Percentiles rank a stretch among this genome's conserved stretches.
These are phyloP conservation scores for Aplodontia rufa DNA, from an alignment of 2,113 vertebrate genomes.

Conservation along the genomic window DNA sequence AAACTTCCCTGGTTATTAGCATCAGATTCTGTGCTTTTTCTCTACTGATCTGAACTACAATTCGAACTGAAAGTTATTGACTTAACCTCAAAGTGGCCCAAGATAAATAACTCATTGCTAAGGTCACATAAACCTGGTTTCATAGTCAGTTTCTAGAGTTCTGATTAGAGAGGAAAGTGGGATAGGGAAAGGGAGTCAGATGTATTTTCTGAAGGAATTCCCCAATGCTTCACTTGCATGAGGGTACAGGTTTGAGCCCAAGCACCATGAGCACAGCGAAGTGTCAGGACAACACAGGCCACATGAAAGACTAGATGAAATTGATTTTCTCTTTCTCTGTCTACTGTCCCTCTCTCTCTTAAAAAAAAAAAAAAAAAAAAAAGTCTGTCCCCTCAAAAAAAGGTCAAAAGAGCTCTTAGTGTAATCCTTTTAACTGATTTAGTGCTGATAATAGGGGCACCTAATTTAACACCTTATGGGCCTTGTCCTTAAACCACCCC, in stretches of 20 bases:
- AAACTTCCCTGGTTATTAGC: neutral
- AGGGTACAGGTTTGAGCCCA: too few species aligned
- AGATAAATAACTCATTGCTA: constrained; percentile 33
- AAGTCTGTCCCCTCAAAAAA: too few species aligned
- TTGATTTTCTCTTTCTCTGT: too few species aligned
- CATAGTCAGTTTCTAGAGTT: neutral
- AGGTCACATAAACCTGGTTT: constrained; percentile 30
- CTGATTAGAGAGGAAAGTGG: neutral
- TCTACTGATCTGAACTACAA: constrained; percentile 13
- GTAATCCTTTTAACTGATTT: neutral
- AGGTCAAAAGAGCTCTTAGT: neutral
- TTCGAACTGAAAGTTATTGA: constrained; percentile 54
- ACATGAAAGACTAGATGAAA: too few species aligned
- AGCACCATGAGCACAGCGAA: too few species aligned
- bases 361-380: too few species aligned
- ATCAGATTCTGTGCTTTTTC: neutral
- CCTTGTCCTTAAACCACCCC: neutral
- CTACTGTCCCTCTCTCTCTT: too few species aligned
- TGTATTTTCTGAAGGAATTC: neutral
- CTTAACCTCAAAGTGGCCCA: constrained; percentile 54
- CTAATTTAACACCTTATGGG: neutral
- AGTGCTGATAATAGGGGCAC: neutral
- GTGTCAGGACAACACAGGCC: too few species aligned
- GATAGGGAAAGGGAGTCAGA: neutral
- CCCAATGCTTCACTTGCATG: neutral